Evolutionary conservation across 1,140 invertebrate species (phyloP), one percentile per base, ranked within the genome.

Genomic region (Streblospio benedicti): DNA sequence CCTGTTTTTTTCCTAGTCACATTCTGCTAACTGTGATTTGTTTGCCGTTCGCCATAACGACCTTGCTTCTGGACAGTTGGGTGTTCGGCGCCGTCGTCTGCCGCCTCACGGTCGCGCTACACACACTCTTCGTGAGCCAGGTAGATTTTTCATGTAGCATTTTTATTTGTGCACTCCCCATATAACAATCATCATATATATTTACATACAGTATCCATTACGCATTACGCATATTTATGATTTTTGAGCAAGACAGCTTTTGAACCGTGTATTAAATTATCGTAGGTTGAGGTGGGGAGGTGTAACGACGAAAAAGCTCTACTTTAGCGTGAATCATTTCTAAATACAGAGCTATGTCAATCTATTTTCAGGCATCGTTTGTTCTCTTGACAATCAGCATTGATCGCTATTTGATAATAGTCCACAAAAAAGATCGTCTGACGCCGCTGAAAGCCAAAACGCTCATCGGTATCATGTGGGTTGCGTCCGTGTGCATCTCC

Each of bases 361-460:
- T n/a, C n/a, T n/a, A n/a, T n/a, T n/a, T n/a, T n/a, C n/a, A n/a
- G n/a, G 35, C 35, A 41, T 41, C 35, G 18, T 59, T 54, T 23
- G 56, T 61, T 32, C 41, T 69, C 4, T 56, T 69, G 16, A 54
- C 65, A 2, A 67, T 69, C 56, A 66, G 68, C 43, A 35, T 60
- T 1, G 68, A 69, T 53, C 35, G 68, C 38, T 69, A 66, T 54
- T 47, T 62, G 20, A 69, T 69, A 23, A 69, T 69, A 44, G 64
- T 67, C 0, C 51, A 58, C 18, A 47, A 65, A n/a, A 54, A 50
- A 45, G 66, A 68, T 44, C 63, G 64, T 51, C 59, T 69, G 2
- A 69, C 55, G 27, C 50, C 57, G 2, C 43, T 27, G 9, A 60
- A 61, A 16, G 62, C 68, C 18, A 62, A 63, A 23, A 38, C 59